phyloP scores from a whole-genome alignment of 2,888 invertebrate genomes.

The Morinoia aosen region DNA sequence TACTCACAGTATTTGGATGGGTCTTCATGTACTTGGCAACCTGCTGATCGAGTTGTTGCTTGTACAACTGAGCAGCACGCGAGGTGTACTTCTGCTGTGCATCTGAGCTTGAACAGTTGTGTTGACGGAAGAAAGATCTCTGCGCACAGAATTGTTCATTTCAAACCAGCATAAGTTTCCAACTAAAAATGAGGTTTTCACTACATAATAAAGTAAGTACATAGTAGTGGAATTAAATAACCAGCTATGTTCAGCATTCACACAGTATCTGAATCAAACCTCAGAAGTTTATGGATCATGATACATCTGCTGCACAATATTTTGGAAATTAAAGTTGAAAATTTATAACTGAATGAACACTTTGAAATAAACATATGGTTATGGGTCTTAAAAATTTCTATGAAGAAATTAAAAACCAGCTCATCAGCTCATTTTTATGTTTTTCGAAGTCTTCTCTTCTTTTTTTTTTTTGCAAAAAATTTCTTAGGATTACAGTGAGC shows the following conservation, averaged over 20 bases:
- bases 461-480: too few species aligned
- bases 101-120: slow-evolving; percentile 91
- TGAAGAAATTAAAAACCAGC: too few species aligned
- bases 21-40: slow-evolving; percentile 91
- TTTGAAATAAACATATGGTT: too few species aligned
- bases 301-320: too few species aligned
- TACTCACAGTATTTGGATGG: slow-evolving; percentile 86
- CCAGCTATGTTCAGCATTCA: neutral
- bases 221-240: slow-evolving; percentile 23
- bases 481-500: too few species aligned
- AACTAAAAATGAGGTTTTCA: neutral
- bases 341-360: too few species aligned
- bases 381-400: too few species aligned
- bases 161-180: neutral
- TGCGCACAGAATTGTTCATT: slow-evolving; percentile 72
- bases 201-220: slow-evolving; percentile 12
- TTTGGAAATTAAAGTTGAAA: too few species aligned
- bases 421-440: too few species aligned
- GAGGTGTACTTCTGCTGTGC: slow-evolving; percentile 98
- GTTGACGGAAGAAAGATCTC: slow-evolving; percentile 93
- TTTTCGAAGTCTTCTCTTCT: too few species aligned
- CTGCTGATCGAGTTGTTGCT: slow-evolving; percentile 85
- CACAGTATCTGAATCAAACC: too few species aligned
- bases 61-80: slow-evolving; percentile 92
- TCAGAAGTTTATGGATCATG: too few species aligned